Base-by-base conservation (phyloP, 2,888 invertebrate genomes). In the Sminthurides aquaticus region DNA sequence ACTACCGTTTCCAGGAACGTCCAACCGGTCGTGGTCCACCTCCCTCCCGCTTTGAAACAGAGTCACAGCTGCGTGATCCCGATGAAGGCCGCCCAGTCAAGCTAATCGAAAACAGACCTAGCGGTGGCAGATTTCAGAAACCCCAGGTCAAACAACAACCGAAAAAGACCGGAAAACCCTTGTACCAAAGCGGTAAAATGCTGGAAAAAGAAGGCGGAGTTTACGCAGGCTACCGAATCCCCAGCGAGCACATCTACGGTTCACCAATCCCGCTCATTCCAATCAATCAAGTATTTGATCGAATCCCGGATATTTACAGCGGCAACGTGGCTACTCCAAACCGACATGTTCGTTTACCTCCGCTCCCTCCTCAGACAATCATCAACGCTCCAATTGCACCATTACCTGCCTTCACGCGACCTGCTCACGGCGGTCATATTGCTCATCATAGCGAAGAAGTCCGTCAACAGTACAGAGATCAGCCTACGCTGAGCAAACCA, bases 181-280 rank as follows among this genome's bases (percentile, higher is more conserved):
- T 74, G 55, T 74, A 74, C 56, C 59, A 65, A 18, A 64, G 68
- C 8, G 74, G 72, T 3, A 71, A 69, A 65, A 74, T 74, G 74
- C 34, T 74, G 48, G 65, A 66, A 15, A 74, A 73, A 52, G 74
- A 74, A 61, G 74, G 74, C 8, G 74, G 74, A 5, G 55, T 74
- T 52, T 74, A 74, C 64, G 72, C 74, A n/a, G 70, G 71, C 18
- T 24, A 59, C 27, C 67, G 72, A 18, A 69, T 71, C n/a, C 68
- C 70, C 0, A 59, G 54, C 0, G 55, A 65, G 49, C 72, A 74
- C 54, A 63, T 71, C 11, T 72, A 72, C 28, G 74, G 74, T 11
- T 62, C 67, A 2, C 74, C 74, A 18, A 62, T 71, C n/a, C 72
- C 71, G 1, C 62, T 67, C 28, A 58, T 69, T 25, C 71, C 72